Base-by-base conservation (phyloP, 92 coral and sea anemone species). In the Meandrina meandrites region DNA sequence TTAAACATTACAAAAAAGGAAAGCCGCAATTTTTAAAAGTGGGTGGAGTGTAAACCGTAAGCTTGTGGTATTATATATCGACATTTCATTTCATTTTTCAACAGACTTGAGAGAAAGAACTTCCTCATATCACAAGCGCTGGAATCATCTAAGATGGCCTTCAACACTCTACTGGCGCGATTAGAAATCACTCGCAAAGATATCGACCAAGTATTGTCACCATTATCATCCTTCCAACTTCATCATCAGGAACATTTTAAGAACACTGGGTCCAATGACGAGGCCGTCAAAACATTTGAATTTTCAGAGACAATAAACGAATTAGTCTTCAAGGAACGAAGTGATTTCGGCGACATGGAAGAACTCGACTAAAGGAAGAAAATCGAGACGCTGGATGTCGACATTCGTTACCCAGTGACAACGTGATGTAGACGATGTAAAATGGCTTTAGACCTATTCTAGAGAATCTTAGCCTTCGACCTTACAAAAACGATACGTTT, bases 331-430 rank as follows among this genome's bases (percentile, higher is more conserved):
- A 42, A 77, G 21, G 51, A 42, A 47, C 78, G 87, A 58, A 35
- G 66, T 51, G 51, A 81, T 53, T 91, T 45, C 53, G 90, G 93
- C 67, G 88, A 54, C n/a, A 91, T 88, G 91, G 93, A 91, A 87
- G 89, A 91, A 64, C 54, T 91, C 45, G 93, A 91, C 60, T 91
- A 45, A 48, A 47, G 17, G 75, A 8, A 28, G 51, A 35, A 12
- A 75, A 32, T 14, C 14, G 57, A 54, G 24, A 31, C n/a, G 69
- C 16, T 32, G 36, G 9, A 71, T 50, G 32, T 48, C 42, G 37
- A 4, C 3, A 53, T 0, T n/a, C 82, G 5, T 40, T 36, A 24
- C 3, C 42, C 42, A 34, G 22, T 10, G 22, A 4, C 24, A 19
- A 34, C 50, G 1, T 34, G 10, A 30, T 60, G 31, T 21, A 72